Evolutionary conservation across 2,888 invertebrate genomes (phyloP).

Genomic region (Nezara viridula): DNA sequence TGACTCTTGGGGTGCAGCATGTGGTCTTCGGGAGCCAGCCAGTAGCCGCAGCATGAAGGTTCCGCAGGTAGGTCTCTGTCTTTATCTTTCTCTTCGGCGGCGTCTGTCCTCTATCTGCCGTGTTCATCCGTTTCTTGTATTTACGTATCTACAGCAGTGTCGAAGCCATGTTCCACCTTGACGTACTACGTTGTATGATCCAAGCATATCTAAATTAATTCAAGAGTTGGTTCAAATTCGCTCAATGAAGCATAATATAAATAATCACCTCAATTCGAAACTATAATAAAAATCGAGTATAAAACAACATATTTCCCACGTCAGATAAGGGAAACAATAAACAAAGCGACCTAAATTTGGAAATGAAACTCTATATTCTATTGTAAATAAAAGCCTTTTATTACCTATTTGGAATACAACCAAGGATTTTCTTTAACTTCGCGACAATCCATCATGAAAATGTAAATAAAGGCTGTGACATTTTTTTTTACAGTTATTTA

Average conservation of each 20-base stretch:
- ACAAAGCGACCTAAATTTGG: not conserved
- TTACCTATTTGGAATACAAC: not conserved
- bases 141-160: not conserved
- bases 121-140: not conserved
- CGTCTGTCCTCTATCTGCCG: not conserved
- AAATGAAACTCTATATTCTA: not conserved
- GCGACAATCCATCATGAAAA: not conserved
- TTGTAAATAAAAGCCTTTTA: not conserved
- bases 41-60: conserved; percentile 26
- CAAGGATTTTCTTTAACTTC: not conserved
- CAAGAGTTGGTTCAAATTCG: not conserved
- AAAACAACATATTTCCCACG: not conserved
- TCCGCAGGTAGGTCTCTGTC: conserved; percentile 30
- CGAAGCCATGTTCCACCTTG: not conserved
- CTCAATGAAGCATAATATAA: not conserved
- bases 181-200: not conserved
- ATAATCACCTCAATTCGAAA: not conserved
- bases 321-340: not conserved
- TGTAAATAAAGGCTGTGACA: not conserved
- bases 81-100: not conserved
- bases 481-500: not conserved
- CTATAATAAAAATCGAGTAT: not conserved
- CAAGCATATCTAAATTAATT: not conserved
- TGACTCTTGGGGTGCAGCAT: conserved; percentile 51
- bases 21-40: conserved; percentile 42